Evolutionary conservation across 2,888 invertebrate genomes (phyloP).

Genomic region (Rutpela maculata): DNA sequence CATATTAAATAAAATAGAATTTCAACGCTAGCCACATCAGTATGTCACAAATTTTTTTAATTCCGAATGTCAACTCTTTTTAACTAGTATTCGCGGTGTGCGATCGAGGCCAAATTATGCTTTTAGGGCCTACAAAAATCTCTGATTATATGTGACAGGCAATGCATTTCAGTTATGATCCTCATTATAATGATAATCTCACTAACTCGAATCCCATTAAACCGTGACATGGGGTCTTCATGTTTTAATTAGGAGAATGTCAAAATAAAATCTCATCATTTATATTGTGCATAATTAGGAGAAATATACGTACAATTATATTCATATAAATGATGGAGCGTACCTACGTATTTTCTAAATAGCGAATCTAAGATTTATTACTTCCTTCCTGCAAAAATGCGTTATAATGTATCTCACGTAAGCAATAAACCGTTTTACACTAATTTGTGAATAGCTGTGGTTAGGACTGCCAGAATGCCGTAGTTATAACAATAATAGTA

Average conservation of each 20-base stretch:
- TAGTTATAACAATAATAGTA: neutral
- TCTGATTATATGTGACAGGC: no score
- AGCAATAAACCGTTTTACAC: slow-evolving; percentile 10
- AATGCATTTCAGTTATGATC: neutral
- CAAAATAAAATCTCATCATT: neutral
- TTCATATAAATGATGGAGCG: neutral
- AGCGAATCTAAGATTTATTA: neutral
- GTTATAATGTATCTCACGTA: slow-evolving; percentile 16
- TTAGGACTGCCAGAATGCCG: neutral
- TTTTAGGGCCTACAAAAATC: no score
- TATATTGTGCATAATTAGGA: neutral
- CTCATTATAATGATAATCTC: neutral
- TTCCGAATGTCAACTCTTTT: no score
- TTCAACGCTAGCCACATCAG: no score
- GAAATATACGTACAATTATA: neutral
- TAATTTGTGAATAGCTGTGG: neutral
- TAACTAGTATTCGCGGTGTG: no score
- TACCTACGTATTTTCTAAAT: neutral
- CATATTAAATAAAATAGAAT: no score
- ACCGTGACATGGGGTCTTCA: neutral
- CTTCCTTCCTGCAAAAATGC: slow-evolving; percentile 25
- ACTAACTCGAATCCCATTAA: neutral
- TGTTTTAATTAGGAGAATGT: neutral
- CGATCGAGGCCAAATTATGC: no score
- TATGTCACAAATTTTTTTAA: no score